These are phyloP conservation scores for Sebastes iracundus DNA, from an alignment of 2,797 vertebrate species.

Conservation along the genomic window DNA sequence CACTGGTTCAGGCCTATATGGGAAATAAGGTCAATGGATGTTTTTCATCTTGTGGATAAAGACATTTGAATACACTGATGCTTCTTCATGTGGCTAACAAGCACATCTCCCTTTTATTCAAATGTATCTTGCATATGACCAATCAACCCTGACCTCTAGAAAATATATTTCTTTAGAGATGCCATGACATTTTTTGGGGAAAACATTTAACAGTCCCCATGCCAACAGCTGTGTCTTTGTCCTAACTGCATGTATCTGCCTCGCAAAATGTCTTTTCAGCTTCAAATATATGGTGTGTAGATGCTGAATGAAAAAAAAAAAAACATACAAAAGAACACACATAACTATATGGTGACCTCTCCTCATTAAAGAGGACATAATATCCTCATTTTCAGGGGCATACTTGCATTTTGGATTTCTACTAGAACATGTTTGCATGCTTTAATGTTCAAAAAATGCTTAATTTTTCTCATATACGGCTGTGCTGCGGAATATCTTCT, in stretches of 20 bases:
- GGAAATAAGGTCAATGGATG: neutral
- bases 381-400: no score
- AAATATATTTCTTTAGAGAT: neutral
- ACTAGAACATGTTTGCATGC: no score
- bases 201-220: neutral
- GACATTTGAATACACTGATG: neutral
- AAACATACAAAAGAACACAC: no score
- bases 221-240: neutral
- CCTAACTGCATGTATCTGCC: neutral
- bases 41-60: neutral
- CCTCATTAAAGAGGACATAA: no score
- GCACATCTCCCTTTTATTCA: neutral
- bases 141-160: neutral
- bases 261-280: neutral
- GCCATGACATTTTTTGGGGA: neutral
- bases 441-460: no score
- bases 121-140: neutral
- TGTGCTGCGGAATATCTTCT: no score
- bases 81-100: neutral
- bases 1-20: neutral
- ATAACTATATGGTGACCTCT: no score
- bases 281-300: neutral
- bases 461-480: no score
- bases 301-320: neutral
- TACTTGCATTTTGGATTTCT: no score